phyloP scores from a whole-genome alignment of 2,888 invertebrate genomes.

The Idaea aversata region DNA sequence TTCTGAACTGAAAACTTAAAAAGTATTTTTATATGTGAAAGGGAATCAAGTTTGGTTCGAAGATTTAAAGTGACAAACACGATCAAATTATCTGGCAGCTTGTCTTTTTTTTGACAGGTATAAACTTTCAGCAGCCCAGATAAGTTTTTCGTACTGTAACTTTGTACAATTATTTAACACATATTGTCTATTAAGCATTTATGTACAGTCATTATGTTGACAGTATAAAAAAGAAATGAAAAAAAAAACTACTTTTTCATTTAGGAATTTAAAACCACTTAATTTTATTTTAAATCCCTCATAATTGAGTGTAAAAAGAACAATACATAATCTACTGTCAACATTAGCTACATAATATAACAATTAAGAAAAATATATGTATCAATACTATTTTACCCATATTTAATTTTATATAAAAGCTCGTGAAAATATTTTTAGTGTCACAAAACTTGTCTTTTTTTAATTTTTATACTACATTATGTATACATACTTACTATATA shows the following conservation, averaged over 20 bases:
- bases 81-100: no score
- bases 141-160: slow-evolving; percentile 29
- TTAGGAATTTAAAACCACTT: background rate
- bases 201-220: slow-evolving; percentile 27
- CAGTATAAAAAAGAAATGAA: slow-evolving; percentile 7
- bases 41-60: background rate
- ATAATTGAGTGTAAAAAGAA: background rate
- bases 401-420: slow-evolving; percentile 74
- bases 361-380: slow-evolving; percentile 77
- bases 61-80: no score
- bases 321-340: slow-evolving; percentile 31
- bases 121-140: slow-evolving; percentile 18
- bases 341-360: slow-evolving; percentile 57
- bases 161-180: slow-evolving; percentile 36
- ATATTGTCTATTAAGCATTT: slow-evolving; percentile 27
- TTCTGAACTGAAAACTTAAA: background rate
- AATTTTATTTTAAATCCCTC: background rate
- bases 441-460: slow-evolving; percentile 76
- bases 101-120: no score
- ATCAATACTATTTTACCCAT: slow-evolving; percentile 34
- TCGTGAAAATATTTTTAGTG: slow-evolving; percentile 68
- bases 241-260: background rate
- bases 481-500: slow-evolving; percentile 43
- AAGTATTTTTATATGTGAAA: background rate
- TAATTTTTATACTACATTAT: slow-evolving; percentile 49